phyloP scores from a whole-genome alignment of 2,113 vertebrate genomes.

The Oophaga pumilio region DNA sequence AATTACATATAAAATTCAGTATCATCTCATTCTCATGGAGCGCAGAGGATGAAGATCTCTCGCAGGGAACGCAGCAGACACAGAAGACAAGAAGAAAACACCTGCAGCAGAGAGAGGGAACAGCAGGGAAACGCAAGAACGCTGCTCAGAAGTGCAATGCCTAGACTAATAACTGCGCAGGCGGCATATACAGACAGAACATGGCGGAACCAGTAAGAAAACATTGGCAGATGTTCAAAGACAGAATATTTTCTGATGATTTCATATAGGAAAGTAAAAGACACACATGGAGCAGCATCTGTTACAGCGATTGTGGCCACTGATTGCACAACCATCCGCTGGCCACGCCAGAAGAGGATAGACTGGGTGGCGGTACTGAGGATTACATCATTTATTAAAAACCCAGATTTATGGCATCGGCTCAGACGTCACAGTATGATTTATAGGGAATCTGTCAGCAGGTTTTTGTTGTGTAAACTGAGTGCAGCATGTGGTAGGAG shows the following conservation, averaged over 20 bases:
- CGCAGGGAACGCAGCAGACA: not conserved
- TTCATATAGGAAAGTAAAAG: not conserved
- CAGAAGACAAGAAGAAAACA: no score
- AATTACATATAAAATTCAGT: slow-evolving; percentile 4
- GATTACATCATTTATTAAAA: no score
- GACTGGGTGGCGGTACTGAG: no score
- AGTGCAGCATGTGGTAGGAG: no score
- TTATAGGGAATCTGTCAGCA: no score
- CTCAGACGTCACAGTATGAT: no score
- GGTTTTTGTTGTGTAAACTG: no score
- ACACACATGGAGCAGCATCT: not conserved
- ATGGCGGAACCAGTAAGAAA: not conserved
- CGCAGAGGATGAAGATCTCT: not conserved
- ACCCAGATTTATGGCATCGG: no score
- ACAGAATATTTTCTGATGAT: not conserved
- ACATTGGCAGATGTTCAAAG: not conserved
- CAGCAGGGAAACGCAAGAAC: not conserved
- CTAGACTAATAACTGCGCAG: not conserved
- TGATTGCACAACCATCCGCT: no score
- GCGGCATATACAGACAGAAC: not conserved
- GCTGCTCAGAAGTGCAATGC: not conserved
- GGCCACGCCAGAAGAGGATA: no score
- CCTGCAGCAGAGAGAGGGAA: not conserved
- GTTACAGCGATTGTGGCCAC: not conserved
- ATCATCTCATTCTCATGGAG: not conserved